phyloP scores from a whole-genome alignment of 2,113 vertebrate species.

The Petroica traversi region DNA sequence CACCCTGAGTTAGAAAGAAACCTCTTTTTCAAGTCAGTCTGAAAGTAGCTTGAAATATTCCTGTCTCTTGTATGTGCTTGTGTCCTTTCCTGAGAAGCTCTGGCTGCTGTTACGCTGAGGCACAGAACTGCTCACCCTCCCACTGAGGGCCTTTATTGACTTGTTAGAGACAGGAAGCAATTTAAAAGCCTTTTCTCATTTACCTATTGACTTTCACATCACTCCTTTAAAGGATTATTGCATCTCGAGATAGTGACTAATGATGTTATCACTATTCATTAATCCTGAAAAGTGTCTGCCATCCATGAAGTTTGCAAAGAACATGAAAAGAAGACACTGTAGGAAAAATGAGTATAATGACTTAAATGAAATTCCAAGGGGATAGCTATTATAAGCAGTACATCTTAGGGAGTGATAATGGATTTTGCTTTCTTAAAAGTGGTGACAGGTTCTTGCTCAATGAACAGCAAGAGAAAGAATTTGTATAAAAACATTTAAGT shows the following conservation, averaged over 20 bases:
- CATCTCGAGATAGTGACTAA: conserved; percentile 11
- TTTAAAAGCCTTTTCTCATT: conserved; percentile 2
- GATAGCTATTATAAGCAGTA: not conserved
- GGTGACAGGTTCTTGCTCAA: not conserved
- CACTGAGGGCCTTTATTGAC: not conserved
- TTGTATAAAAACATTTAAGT: not conserved
- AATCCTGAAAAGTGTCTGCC: not conserved
- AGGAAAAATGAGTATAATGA: not conserved
- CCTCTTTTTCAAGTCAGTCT: not conserved
- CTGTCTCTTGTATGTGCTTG: rapidly evolving
- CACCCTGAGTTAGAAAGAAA: not conserved
- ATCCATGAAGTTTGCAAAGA: not conserved
- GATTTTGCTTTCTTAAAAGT: not conserved
- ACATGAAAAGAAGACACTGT: not conserved
- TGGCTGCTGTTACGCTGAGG: not conserved
- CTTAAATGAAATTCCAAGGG: not conserved
- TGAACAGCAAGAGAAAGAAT: not conserved
- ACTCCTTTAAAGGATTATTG: conserved; percentile 9
- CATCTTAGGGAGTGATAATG: not conserved
- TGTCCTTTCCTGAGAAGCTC: not conserved
- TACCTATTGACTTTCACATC: conserved; percentile 1
- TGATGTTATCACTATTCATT: not conserved
- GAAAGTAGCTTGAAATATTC: not conserved
- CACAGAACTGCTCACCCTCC: not conserved
- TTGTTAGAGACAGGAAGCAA: not conserved